Percentiles rank a stretch among this genome's conserved stretches.
These are phyloP conservation scores for Poecile atricapillus DNA, from an alignment of 2,113 vertebrate genomes.

Conservation along the genomic window DNA sequence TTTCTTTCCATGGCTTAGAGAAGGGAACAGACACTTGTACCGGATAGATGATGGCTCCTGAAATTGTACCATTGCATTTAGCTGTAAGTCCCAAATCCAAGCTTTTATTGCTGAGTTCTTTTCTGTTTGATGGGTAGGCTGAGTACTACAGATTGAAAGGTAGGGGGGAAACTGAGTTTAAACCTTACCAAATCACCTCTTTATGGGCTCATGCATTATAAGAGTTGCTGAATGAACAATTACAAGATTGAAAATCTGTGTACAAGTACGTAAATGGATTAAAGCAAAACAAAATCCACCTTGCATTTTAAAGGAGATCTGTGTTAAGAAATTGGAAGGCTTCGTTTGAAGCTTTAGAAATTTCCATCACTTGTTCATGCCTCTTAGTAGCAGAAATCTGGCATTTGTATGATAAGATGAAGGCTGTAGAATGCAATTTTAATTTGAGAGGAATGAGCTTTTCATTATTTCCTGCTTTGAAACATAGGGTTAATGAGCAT, in stretches of 20 bases:
- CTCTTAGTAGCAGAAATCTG: slow-evolving; percentile 7
- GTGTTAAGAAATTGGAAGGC: neutral
- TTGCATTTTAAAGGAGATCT: neutral
- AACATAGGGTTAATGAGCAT: slow-evolving; percentile 4
- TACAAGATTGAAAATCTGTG: neutral
- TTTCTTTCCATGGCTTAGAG: neutral
- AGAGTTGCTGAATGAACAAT: neutral
- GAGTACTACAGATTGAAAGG: neutral
- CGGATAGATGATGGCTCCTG: neutral
- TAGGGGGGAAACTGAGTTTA: neutral
- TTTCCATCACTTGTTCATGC: neutral
- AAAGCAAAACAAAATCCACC: slow-evolving; percentile 20
- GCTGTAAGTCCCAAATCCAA: neutral
- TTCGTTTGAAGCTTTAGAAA: neutral
- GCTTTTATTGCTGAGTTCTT: neutral
- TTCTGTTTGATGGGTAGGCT: neutral
- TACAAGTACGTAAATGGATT: neutral
- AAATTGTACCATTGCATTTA: neutral
- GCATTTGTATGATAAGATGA: slow-evolving; percentile 27
- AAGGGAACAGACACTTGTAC: neutral
- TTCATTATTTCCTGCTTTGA: slow-evolving; percentile 36
- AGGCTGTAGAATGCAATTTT: neutral
- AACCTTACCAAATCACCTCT: neutral
- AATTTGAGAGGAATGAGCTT: neutral
- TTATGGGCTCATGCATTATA: neutral